Percentiles rank a stretch among this genome's conserved stretches.
Evolutionary conservation across 2,113 vertebrate species (phyloP).

Genomic region (Alligator mississippiensis): DNA sequence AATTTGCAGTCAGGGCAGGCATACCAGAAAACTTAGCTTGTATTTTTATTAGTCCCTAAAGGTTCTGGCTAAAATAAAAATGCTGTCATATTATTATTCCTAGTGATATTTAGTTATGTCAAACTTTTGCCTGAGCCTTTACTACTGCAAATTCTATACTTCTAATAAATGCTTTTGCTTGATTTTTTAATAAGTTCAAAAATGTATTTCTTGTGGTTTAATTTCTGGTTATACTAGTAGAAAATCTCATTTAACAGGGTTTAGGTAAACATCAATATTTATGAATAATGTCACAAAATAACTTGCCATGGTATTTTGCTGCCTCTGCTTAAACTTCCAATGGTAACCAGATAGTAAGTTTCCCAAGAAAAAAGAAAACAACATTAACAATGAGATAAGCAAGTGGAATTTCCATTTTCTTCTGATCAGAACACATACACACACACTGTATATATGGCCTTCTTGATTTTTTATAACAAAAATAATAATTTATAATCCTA

Average conservation of each 20-base stretch:
- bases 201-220: not conserved
- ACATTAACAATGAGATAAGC: not conserved
- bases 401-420: not conserved
- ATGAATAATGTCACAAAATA: not conserved
- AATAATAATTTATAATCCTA: no score
- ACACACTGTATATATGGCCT: no score
- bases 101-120: slow-evolving; percentile 7
- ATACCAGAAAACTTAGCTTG: not conserved
- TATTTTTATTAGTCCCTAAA: not conserved
- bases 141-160: not conserved
- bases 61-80: not conserved
- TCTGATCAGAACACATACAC: not conserved
- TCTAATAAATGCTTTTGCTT: not conserved
- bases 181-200: not conserved
- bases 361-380: not conserved
- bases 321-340: not conserved
- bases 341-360: not conserved
- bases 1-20: not conserved
- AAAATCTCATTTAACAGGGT: not conserved
- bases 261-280: not conserved
- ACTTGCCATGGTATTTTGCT: not conserved
- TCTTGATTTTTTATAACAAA: no score
- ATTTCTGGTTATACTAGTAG: not conserved
- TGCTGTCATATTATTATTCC: not conserved
- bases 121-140: not conserved